Evolutionary conservation across 2,888 invertebrate genomes (phyloP).

Genomic region (Thumatha senex): DNA sequence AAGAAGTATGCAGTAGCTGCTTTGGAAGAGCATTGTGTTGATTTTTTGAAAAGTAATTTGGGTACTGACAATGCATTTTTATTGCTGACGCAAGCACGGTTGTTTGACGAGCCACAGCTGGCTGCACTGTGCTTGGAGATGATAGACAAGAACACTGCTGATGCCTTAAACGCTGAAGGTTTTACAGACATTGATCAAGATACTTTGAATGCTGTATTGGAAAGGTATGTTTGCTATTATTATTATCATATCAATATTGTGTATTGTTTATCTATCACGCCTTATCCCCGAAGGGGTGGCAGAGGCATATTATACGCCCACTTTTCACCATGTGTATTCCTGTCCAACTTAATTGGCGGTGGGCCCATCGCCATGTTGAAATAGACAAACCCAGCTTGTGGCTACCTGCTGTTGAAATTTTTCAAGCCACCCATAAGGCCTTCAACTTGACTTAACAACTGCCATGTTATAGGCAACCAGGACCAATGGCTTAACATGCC

Average conservation of each 20-base stretch:
- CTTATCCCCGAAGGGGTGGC: too few relatives aligned
- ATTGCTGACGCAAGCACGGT: conserved; percentile 89
- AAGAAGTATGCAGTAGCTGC: conserved; percentile 94
- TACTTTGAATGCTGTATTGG: conserved; percentile 89
- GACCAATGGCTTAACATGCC: too few relatives aligned
- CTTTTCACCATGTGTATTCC: too few relatives aligned
- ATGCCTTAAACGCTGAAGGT: conserved; percentile 90
- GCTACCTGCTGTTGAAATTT: too few relatives aligned
- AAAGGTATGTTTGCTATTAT: conserved; percentile 67
- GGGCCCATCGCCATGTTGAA: too few relatives aligned
- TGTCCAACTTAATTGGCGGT: too few relatives aligned
- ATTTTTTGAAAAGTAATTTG: conserved; percentile 88
- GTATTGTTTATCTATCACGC: too few relatives aligned
- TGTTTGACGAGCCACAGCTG: conserved; percentile 92
- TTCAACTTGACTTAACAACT: too few relatives aligned
- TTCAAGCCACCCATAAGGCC: too few relatives aligned
- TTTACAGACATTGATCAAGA: conserved; percentile 93
- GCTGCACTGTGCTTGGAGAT: conserved; percentile 92
- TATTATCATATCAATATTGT: neutral
- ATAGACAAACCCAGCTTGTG: too few relatives aligned
- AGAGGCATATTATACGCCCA: too few relatives aligned
- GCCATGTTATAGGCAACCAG: too few relatives aligned
- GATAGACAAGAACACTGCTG: conserved; percentile 92
- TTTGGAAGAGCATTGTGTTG: conserved; percentile 92
- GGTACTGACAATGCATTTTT: conserved; percentile 93